Evolutionary conservation across 2,797 vertebrate species (phyloP).

Genomic region (Poecilia wingei): DNA sequence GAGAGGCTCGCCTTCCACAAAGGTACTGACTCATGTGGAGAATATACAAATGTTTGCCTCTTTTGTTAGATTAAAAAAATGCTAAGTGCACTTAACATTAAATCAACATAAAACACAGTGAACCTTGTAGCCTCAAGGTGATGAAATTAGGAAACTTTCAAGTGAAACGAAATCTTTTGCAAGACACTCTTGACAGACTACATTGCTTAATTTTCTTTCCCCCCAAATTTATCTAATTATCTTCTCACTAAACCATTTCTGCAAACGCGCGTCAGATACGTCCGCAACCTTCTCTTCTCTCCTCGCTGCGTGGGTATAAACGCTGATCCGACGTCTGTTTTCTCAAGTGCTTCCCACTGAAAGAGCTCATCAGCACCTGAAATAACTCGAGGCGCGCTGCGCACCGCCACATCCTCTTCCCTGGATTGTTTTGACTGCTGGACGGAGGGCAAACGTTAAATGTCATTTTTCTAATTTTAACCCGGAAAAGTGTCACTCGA

Average conservation of each 20-base stretch:
- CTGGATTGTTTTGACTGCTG: constrained; percentile 86
- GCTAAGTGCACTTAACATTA: neutral
- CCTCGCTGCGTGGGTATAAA: neutral
- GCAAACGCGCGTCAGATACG: neutral
- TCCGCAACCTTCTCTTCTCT: neutral
- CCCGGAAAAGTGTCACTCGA: constrained; percentile 86
- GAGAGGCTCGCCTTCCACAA: neutral
- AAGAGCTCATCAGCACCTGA: constrained; percentile 77
- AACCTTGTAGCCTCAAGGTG: neutral
- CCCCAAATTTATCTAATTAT: neutral
- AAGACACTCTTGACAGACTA: neutral
- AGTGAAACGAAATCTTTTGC: neutral
- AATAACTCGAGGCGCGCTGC: constrained; percentile 76
- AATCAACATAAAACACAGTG: neutral
- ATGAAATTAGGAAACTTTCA: neutral
- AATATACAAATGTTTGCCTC: neutral
- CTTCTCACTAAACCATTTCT: neutral
- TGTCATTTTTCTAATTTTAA: constrained; percentile 84
- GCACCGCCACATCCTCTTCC: constrained; percentile 83
- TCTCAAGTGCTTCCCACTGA: constrained; percentile 56
- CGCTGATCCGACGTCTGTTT: constrained; percentile 44
- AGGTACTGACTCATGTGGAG: neutral
- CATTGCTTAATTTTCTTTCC: neutral
- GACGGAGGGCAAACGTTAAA: constrained; percentile 78
- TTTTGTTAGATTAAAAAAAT: neutral